Conservation (phyloP, 2,888 invertebrate species). For the Melitaea athalia region DNA sequence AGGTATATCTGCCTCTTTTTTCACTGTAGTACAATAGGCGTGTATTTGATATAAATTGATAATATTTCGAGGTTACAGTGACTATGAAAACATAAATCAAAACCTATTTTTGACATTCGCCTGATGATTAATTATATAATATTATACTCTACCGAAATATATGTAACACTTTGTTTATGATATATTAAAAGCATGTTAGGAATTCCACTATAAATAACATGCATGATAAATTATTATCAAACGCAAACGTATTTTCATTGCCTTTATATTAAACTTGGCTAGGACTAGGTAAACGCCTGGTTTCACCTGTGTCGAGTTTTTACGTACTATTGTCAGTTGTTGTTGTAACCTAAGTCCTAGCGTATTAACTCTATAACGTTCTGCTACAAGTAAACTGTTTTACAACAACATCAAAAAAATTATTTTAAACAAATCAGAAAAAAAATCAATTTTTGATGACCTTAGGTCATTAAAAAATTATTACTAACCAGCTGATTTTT, state of each 20-base stretch:
- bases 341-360: no score
- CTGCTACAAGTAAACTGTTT: neutral
- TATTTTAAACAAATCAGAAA: neutral
- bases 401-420: neutral
- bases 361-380: no score
- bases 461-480: no score
- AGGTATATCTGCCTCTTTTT: conserved; percentile 12
- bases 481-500: no score
- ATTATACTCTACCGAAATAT: conserved; percentile 5
- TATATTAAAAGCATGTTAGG: conserved; percentile 5
- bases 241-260: neutral
- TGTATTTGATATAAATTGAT: conserved; percentile 24
- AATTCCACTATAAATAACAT: neutral
- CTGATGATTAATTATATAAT: conserved; percentile 20
- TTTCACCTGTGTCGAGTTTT: no score
- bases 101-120: conserved; percentile 20
- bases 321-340: no score
- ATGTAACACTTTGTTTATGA: conserved; percentile 2
- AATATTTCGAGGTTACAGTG: conserved; percentile 17
- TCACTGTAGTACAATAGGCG: conserved; percentile 9
- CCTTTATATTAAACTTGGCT: no score
- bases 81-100: conserved; percentile 22
- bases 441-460: no score
- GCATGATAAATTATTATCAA: neutral
- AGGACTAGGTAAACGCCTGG: no score